Evolutionary conservation across 2,797 vertebrate species (phyloP).

Genomic region (Melanogrammus aeglefinus): DNA sequence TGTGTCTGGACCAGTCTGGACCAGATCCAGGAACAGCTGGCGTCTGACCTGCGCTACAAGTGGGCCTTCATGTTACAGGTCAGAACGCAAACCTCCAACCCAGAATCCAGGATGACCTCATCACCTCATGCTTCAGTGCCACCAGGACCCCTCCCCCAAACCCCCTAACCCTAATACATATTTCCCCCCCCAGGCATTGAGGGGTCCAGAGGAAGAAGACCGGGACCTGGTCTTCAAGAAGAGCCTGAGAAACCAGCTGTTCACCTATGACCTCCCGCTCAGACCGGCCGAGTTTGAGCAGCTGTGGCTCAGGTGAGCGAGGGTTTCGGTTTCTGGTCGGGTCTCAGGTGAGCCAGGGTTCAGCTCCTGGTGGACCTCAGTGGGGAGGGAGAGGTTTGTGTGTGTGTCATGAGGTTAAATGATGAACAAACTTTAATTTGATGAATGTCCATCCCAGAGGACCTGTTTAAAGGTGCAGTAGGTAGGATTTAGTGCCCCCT

Average conservation of each 20-base stretch:
- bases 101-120: not conserved
- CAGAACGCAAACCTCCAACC: not conserved
- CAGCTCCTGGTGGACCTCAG: no score
- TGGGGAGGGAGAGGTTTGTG: no score
- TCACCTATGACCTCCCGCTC: slow-evolving; percentile 34
- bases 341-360: slow-evolving; percentile 25
- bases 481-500: no score
- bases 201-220: slow-evolving; percentile 14
- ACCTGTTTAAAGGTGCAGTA: no score
- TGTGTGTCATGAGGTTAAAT: no score
- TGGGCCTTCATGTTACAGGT: slow-evolving; percentile 47
- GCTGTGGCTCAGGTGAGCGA: slow-evolving; percentile 40
- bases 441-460: no score
- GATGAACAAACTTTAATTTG: no score
- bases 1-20: slow-evolving; percentile 23
- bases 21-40: slow-evolving; percentile 42
- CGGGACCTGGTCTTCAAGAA: slow-evolving; percentile 30
- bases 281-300: slow-evolving; percentile 33
- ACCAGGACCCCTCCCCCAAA: no score
- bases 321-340: no score
- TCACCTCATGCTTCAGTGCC: no score
- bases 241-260: slow-evolving; percentile 34
- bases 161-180: not conserved
- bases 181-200: slow-evolving; percentile 28
- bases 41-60: slow-evolving; percentile 27